A percentile compares a stretch with the other conserved stretches of the same genome.
Evolutionary conservation across 2,888 invertebrate genomes (phyloP).

Genomic region (Neoascia interrupta): DNA sequence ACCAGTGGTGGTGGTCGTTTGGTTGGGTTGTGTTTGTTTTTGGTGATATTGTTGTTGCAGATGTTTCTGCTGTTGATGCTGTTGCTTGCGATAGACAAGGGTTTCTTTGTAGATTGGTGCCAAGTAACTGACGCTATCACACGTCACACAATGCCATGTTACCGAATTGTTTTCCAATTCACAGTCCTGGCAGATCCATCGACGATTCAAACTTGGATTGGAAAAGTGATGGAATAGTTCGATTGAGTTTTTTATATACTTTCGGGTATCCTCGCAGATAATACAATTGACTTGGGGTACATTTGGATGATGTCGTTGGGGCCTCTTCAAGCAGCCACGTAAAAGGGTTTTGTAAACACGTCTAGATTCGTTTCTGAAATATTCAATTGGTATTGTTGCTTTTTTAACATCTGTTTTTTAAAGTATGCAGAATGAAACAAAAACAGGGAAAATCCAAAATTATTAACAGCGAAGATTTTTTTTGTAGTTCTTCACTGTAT

Average conservation of each 20-base stretch:
- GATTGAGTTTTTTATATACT: conserved; percentile 78
- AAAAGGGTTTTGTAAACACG: conserved; percentile 79
- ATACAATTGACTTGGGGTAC: conserved; percentile 76
- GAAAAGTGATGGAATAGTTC: conserved; percentile 79
- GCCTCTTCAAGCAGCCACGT: conserved; percentile 78
- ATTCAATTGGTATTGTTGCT: conserved; percentile 43
- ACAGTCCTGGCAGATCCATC: conserved; percentile 80
- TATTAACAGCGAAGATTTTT: no score
- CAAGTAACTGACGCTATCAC: conserved; percentile 79
- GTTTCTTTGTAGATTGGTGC: conserved; percentile 80
- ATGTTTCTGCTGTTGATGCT: conserved; percentile 67
- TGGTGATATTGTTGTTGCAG: conserved; percentile 58
- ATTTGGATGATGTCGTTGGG: conserved; percentile 78
- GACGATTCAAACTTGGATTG: conserved; percentile 79
- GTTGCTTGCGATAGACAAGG: conserved; percentile 72
- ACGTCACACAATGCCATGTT: conserved; percentile 80
- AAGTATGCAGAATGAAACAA: no score
- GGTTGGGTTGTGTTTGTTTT: conserved; percentile 51
- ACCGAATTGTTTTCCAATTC: conserved; percentile 79
- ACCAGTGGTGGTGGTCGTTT: conserved; percentile 12
- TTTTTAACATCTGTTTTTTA: conserved; percentile 14
- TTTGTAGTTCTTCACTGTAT: no score
- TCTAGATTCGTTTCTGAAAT: conserved; percentile 78
- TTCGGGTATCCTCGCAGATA: conserved; percentile 78
- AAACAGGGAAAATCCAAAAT: no score